A percentile compares a stretch with the other conserved stretches of the same genome.
These are phyloP conservation scores for Scaptodrosophila lebanonensis DNA, from an alignment of 1,140 invertebrate species.

Conservation along the genomic window DNA sequence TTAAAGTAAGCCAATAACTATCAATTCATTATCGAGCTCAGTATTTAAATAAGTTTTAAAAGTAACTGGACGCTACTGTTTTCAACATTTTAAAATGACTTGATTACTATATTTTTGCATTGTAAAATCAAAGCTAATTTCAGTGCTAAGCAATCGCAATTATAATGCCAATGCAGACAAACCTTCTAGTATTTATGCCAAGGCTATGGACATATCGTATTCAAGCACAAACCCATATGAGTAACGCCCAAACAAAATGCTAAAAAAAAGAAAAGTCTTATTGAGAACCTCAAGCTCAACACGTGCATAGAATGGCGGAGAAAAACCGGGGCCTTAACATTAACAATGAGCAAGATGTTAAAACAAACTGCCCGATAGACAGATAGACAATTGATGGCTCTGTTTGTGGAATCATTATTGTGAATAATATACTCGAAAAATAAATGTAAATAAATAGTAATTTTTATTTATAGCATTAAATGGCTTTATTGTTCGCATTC, in stretches of 20 bases:
- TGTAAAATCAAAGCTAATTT: conserved; percentile 15
- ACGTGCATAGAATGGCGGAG: conserved; percentile 23
- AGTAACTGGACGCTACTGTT: too few species aligned
- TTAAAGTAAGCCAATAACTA: too few species aligned
- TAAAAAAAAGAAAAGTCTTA: background rate
- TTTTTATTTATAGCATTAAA: conserved; percentile 65
- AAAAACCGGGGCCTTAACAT: conserved; percentile 4
- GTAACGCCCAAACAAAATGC: conserved; percentile 13
- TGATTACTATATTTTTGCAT: conserved; percentile 2
- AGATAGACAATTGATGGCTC: conserved; percentile 51
- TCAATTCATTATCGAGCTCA: too few species aligned
- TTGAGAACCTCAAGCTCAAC: background rate
- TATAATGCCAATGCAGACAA: too few species aligned
- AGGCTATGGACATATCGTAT: conserved; percentile 40
- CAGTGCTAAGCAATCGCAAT: conserved; percentile 17
- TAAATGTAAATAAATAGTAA: conserved; percentile 48
- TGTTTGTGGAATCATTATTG: conserved; percentile 38
- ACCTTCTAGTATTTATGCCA: conserved; percentile 44
- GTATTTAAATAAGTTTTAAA: too few species aligned
- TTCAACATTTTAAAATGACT: too few species aligned
- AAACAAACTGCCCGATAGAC: conserved; percentile 23
- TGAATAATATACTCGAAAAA: conserved; percentile 21
- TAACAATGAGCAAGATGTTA: conserved; percentile 39
- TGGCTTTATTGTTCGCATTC: conserved; percentile 62
- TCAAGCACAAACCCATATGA: conserved; percentile 45